phyloP scores from a whole-genome alignment of 2,888 invertebrate species.

The Uloborus plumipes region DNA sequence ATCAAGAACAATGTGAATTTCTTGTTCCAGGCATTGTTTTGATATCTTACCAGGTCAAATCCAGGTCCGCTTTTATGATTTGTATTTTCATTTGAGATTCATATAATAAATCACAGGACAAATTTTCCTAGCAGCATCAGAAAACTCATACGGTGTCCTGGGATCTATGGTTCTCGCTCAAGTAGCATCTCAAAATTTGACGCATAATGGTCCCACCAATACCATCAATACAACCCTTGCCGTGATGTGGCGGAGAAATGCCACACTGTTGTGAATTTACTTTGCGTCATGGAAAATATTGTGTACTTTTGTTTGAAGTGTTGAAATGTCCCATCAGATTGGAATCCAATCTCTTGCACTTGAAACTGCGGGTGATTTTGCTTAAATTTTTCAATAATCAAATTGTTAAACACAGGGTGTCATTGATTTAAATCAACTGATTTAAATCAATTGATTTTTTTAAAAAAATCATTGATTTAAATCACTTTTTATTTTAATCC shows the following conservation, averaged over 20 bases:
- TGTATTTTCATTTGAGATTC: background rate
- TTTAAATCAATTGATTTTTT: too few species aligned
- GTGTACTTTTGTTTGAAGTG: too few species aligned
- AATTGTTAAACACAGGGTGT: too few species aligned
- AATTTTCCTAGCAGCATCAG: background rate
- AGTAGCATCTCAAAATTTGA: too few species aligned
- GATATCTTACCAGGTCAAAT: background rate
- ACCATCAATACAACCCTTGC: background rate
- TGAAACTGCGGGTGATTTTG: background rate
- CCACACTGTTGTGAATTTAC: background rate
- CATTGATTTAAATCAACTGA: too few species aligned
- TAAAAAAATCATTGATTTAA: too few species aligned
- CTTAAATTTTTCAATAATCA: background rate
- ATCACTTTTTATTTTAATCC: too few species aligned
- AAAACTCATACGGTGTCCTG: background rate
- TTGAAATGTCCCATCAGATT: background rate
- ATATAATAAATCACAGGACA: background rate
- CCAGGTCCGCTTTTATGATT: background rate
- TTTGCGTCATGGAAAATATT: too few species aligned
- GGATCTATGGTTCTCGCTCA: too few species aligned
- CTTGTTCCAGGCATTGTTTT: slow-evolving; percentile 4
- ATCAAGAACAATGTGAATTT: background rate
- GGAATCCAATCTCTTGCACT: background rate
- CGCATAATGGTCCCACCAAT: background rate
- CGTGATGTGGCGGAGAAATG: background rate